Base-by-base conservation (phyloP, 2,113 vertebrate genomes). In the Malurus alboscapulatus region DNA sequence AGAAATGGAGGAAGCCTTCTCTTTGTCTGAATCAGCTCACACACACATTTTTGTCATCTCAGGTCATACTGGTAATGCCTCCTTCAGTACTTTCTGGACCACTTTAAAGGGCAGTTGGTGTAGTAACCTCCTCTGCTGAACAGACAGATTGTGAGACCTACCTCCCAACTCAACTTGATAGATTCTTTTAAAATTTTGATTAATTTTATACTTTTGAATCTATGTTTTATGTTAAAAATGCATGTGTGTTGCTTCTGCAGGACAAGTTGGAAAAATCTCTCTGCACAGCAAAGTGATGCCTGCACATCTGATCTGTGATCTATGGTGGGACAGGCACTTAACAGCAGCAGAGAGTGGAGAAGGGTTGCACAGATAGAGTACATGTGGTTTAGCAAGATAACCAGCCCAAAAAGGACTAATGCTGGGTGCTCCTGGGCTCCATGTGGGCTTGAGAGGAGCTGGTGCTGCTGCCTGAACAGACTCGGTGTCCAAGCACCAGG, bases 401-500 rank as follows among this genome's bases (percentile, higher is more conserved):
- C 22, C 27, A 85, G 25, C 58, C 62, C 40, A 14, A n/a, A 76
- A 5, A 59, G 13, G 22, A 45, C 17, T 30, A 42, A 58, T 3
- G 2, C 17, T 51, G 48, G 32, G 16, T 61, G 45, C 54, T 66
- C 15, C 38, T 7, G 4, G 27, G 30, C 30, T 55, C 32, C 3
- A 1, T 19, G 30, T 1, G 2, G 45, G 50, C 57, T 67, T 1
- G 2, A 53, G 44, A 81, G 48, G 42, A 81, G 26, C 69, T 89
- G 55, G 20, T 3, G 3, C 32, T 80, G 48, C 86, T 66, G 14
- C 20, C 27, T 38, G 36, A 47, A 69, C 8, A 25, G 24, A 30
- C 20, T 72, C 1, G 0, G 29, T 14, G 3, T 62, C 44, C 87
- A 30, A 2, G 8, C 24, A 54, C 21, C 1, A 3, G 59, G 48